phyloP scores from a whole-genome alignment of 2,797 vertebrate genomes.

The Staurois parvus region DNA sequence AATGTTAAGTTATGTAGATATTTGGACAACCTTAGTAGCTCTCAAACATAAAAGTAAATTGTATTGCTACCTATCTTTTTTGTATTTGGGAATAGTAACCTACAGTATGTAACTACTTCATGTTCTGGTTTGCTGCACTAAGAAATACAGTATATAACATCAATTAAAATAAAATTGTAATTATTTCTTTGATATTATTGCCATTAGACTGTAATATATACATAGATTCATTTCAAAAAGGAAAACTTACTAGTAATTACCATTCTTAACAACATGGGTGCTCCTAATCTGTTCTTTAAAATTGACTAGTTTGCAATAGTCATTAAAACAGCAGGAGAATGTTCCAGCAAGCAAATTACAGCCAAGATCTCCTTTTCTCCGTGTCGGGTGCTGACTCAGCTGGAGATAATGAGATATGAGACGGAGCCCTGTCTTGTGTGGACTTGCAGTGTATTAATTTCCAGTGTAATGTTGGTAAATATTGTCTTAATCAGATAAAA shows the following conservation, averaged over 20 bases:
- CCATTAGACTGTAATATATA: neutral
- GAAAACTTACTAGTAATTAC: constrained; percentile 26
- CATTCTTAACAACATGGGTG: constrained; percentile 28
- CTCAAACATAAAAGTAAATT: neutral
- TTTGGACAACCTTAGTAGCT: neutral
- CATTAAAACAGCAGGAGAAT: constrained; percentile 50
- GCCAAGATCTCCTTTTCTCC: constrained; percentile 18
- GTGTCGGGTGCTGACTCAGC: constrained; percentile 54
- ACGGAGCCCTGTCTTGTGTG: constrained; percentile 29
- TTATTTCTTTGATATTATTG: constrained; percentile 11
- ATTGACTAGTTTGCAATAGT: constrained; percentile 47
- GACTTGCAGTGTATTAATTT: constrained; percentile 51
- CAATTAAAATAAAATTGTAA: constrained; percentile 5
- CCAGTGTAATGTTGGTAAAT: constrained; percentile 58
- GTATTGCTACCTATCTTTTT: neutral
- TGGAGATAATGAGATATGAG: constrained; percentile 60
- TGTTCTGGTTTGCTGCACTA: neutral
- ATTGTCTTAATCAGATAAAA: constrained; percentile 61
- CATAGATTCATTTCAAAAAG: constrained; percentile 8
- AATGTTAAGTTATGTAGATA: neutral
- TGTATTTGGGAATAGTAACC: neutral
- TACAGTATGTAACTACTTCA: neutral
- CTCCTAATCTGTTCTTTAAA: constrained; percentile 45
- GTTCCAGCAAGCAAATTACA: constrained; percentile 43
- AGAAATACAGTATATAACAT: neutral